phyloP scores from a whole-genome alignment of 2,113 vertebrate species.

The Hirundichthys speculiger region DNA sequence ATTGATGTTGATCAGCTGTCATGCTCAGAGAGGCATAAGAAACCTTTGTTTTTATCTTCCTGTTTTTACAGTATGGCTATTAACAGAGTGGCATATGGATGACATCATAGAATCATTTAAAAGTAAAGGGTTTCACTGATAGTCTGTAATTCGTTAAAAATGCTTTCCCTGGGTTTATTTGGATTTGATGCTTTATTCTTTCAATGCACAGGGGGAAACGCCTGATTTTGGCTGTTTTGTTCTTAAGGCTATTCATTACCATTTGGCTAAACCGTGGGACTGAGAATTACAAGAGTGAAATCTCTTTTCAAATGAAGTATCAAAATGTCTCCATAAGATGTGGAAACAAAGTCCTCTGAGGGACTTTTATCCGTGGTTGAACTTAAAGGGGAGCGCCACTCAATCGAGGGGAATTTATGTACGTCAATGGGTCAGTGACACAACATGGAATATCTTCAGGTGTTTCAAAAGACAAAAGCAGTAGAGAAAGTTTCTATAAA shows the following conservation, averaged over 20 bases:
- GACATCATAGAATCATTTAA: slow-evolving; percentile 75
- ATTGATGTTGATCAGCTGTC: slow-evolving; percentile 11
- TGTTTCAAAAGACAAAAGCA: background rate
- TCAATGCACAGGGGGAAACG: slow-evolving; percentile 53
- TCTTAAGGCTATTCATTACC: slow-evolving; percentile 71
- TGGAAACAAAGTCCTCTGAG: slow-evolving; percentile 39
- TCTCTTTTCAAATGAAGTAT: too few relatives aligned
- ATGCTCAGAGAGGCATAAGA: slow-evolving; percentile 35
- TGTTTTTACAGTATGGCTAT: slow-evolving; percentile 55
- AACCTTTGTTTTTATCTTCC: background rate
- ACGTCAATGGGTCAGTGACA: background rate
- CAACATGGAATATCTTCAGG: too few relatives aligned
- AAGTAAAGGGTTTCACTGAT: slow-evolving; percentile 68
- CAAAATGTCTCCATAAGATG: too few relatives aligned
- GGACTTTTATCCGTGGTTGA: slow-evolving; percentile 23
- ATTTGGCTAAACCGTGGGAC: slow-evolving; percentile 60
- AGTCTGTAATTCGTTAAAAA: slow-evolving; percentile 28
- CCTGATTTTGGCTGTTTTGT: slow-evolving; percentile 62
- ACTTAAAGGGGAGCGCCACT: slow-evolving; percentile 60
- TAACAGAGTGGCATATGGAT: slow-evolving; percentile 56
- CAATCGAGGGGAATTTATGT: slow-evolving; percentile 5
- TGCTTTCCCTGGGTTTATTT: slow-evolving; percentile 64
- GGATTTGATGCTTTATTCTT: slow-evolving; percentile 31
- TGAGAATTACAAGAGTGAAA: too few relatives aligned
- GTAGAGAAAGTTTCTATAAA: background rate